A percentile compares a stretch with the other conserved stretches of the same genome.
phyloP scores from a whole-genome alignment of 2,113 vertebrate genomes.

The Fulica atra region DNA sequence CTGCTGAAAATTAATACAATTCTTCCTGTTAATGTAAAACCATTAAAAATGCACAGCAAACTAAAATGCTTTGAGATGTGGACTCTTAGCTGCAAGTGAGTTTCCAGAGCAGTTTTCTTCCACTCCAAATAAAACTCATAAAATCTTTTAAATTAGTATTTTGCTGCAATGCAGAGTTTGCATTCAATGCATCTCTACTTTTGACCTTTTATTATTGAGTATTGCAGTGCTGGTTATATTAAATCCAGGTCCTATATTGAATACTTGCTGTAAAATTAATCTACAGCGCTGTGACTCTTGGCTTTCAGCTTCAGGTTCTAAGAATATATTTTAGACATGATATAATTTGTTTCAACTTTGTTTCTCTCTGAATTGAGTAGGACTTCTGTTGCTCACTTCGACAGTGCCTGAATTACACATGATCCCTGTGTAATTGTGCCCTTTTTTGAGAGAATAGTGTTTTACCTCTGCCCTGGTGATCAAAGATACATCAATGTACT shows the following conservation, averaged over 20 bases:
- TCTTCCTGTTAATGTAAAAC: not conserved
- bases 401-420: not conserved
- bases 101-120: not conserved
- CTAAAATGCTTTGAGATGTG: not conserved
- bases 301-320: not conserved
- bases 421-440: not conserved
- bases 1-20: not conserved
- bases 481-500: not conserved
- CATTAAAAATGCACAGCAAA: not conserved
- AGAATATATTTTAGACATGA: not conserved
- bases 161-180: not conserved
- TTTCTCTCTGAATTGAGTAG: not conserved
- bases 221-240: not conserved
- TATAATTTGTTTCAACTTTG: not conserved
- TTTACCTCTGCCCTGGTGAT: constrained; percentile 50
- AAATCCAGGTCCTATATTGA: not conserved
- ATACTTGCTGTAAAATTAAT: constrained; percentile 22
- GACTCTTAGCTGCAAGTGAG: not conserved
- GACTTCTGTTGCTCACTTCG: not conserved
- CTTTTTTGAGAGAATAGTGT: not conserved
- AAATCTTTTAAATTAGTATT: not conserved
- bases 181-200: not conserved
- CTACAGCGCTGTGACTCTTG: not conserved
- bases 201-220: not conserved
- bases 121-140: not conserved